Evolutionary conservation across 2,888 invertebrate species (phyloP).

Genomic region (Pinctada fucata): DNA sequence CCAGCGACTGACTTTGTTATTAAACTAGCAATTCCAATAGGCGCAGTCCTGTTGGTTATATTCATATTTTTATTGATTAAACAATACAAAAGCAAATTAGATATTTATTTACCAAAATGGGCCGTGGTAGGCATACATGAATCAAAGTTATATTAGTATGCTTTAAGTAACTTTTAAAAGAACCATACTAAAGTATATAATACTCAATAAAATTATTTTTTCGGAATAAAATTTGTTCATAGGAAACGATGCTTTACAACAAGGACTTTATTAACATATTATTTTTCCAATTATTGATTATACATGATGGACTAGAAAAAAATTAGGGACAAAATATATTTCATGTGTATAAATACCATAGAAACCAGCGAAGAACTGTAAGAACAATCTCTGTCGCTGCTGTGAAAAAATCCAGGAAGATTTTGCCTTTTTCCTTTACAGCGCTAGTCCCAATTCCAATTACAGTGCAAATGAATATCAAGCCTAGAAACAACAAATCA

Average conservation of each 20-base stretch:
- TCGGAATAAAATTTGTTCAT: too few relatives aligned
- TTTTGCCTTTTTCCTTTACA: conserved; percentile 51
- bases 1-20: conserved; percentile 48
- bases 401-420: conserved; percentile 60
- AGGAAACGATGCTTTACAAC: too few relatives aligned
- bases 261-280: too few relatives aligned
- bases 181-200: too few relatives aligned
- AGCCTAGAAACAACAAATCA: conserved; percentile 52
- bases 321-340: too few relatives aligned
- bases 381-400: conserved; percentile 60
- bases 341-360: conserved; percentile 56
- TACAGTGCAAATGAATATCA: conserved; percentile 60
- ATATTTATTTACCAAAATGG: conserved; percentile 1
- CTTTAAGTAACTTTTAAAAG: too few relatives aligned
- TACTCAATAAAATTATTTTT: too few relatives aligned
- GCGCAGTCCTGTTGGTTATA: conserved; percentile 45
- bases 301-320: too few relatives aligned
- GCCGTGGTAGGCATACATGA: neutral
- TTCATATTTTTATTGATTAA: neutral
- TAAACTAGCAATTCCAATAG: conserved; percentile 50
- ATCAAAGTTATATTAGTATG: too few relatives aligned
- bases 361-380: conserved; percentile 62
- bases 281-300: too few relatives aligned
- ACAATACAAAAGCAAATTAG: neutral
- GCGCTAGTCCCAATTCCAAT: conserved; percentile 65